Base-by-base conservation (phyloP, 2,888 invertebrate genomes). In the Tigriopus californicus region DNA sequence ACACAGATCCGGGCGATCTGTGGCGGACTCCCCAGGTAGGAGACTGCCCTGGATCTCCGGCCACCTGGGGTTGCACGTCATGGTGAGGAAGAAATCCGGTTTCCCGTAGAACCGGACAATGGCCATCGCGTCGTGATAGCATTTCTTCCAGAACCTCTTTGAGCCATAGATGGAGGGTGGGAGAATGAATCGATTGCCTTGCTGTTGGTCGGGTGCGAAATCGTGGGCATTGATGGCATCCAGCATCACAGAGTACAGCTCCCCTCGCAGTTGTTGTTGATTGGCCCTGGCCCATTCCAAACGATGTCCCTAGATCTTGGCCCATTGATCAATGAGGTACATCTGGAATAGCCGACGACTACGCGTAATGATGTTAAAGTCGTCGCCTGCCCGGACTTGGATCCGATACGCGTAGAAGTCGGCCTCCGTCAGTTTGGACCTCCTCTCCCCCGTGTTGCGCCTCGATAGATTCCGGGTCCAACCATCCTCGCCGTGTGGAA, bases 51-150 rank as follows among this genome's bases (percentile, higher is more conserved):
- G 53, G 15, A 73, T 70, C 65, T 72, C 71, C 18, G 58, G 61
- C 70, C 72, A 73, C 58, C 67, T 67, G 1, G 70, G 70, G 64
- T 72, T 72, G 61, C 71, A 71, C 1, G 73, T 72, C 63, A 72
- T 67, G n/a, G 72, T 73, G 6, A 73, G 63, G 63, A 73, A 74
- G n/a, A 71, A 63, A 63, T 70, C 68, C 18, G 72, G 71, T 61
- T 67, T 67, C 2, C 73, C 73, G 66, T 63, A 69, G 61, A 68
- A 68, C 42, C 67, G 44, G 5, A 73, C 72, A 51, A 71, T 68
- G 13, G 70, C 65, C 71, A 73, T 72, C 0, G 70, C 68, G 66
- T 72, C 72, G 62, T 73, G 70, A 63, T 67, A 70, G 40, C 67
- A 65, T 64, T 72, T 67, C 41, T 66, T 62, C 68, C 70, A 67